Conservation (phyloP, 2,797 vertebrate genomes). For the Gallinago nigripennis region DNA sequence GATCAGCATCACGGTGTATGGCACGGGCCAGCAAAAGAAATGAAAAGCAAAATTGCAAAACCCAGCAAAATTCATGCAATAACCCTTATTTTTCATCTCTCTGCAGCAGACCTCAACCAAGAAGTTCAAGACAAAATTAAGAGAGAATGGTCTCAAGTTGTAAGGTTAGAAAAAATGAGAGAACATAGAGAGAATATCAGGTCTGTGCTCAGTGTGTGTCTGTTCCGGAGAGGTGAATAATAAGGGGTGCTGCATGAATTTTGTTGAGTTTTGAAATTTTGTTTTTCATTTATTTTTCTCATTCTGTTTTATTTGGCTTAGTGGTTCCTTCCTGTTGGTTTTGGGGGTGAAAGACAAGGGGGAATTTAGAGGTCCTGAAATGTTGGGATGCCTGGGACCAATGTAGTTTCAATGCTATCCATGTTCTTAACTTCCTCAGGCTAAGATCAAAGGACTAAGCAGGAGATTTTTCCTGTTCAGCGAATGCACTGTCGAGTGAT, state of each 20-base stretch:
- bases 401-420: background rate
- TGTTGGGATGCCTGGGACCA: background rate
- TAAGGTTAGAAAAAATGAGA: background rate
- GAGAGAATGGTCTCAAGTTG: background rate
- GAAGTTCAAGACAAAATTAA: background rate
- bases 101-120: background rate
- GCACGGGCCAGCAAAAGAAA: background rate
- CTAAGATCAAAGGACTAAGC: background rate
- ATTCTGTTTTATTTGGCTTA: background rate
- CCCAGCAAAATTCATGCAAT: background rate
- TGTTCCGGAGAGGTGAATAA: background rate
- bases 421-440: background rate
- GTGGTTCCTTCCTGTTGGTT: background rate
- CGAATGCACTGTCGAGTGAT: background rate
- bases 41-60: background rate
- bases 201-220: background rate
- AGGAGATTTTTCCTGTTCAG: background rate
- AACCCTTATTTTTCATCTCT: background rate
- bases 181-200: background rate
- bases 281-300: background rate
- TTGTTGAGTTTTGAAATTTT: background rate
- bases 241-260: background rate
- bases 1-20: background rate
- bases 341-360: background rate
- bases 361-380: background rate